Percentiles rank a stretch among this genome's conserved stretches.
These are phyloP conservation scores for Dicyrtomina minuta DNA, from an alignment of 2,888 invertebrate genomes.

Conservation along the genomic window DNA sequence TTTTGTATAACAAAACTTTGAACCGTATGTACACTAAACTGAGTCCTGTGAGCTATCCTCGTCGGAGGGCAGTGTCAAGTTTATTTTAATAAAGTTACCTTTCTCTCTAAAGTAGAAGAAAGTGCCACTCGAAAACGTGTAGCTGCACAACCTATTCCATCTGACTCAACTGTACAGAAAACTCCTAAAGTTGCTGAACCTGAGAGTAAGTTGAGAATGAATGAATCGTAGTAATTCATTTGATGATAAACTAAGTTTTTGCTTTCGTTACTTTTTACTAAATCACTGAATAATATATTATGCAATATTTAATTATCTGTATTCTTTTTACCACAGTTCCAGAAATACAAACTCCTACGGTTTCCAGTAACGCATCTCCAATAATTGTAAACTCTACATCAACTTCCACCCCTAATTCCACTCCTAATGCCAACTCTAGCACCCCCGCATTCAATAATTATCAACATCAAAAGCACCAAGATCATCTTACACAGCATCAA, in stretches of 20 bases:
- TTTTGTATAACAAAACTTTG: no score
- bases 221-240: not conserved
- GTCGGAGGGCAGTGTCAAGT: no score
- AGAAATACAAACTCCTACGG: not conserved
- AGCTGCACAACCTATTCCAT: conserved; percentile 13
- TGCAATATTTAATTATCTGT: not conserved
- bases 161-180: conserved; percentile 21
- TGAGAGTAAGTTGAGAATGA: conserved; percentile 13
- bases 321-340: not conserved
- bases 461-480: no score
- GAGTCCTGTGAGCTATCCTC: no score
- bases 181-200: conserved; percentile 11
- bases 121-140: conserved; percentile 17
- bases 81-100: no score
- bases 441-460: not conserved
- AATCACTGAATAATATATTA: no score
- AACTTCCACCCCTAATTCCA: conserved; percentile 31
- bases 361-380: not conserved
- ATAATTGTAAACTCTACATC: conserved; percentile 55
- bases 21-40: no score
- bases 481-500: not conserved
- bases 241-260: not conserved
- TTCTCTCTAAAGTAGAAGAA: conserved; percentile 16
- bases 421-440: conserved; percentile 20
- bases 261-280: not conserved